Conservation (phyloP, 2,797 vertebrate genomes). For the Micromesistius poutassou region DNA sequence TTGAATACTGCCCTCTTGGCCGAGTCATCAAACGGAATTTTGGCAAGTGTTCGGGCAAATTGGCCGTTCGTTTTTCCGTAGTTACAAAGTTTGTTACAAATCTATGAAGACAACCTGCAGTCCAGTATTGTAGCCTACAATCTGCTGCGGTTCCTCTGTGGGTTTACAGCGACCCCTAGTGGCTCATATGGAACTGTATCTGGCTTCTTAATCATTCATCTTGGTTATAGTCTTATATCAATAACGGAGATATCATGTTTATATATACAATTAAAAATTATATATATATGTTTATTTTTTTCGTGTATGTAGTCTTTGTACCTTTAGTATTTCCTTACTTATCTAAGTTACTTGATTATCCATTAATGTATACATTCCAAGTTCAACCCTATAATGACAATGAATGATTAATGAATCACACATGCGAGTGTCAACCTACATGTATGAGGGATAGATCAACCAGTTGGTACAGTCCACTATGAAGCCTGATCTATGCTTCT, state of each 20-base stretch:
- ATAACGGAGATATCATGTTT: not conserved
- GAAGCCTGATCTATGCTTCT: not conserved
- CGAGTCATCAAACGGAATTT: not conserved
- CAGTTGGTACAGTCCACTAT: not conserved
- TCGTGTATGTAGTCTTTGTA: not conserved
- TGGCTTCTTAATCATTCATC: not conserved
- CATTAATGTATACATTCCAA: not conserved
- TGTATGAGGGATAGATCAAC: not conserved
- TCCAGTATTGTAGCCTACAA: not conserved
- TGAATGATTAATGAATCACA: too few relatives aligned
- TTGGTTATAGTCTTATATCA: not conserved
- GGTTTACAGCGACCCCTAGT: constrained; percentile 59
- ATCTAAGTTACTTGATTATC: not conserved
- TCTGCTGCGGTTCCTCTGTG: constrained; percentile 11
- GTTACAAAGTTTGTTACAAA: not conserved
- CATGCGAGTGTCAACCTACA: not conserved
- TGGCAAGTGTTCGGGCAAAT: not conserved
- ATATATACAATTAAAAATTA: not conserved
- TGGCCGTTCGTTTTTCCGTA: too few relatives aligned
- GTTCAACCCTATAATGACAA: not conserved
- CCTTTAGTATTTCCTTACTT: not conserved
- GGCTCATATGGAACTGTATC: constrained; percentile 44
- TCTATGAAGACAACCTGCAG: not conserved
- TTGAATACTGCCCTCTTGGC: not conserved
- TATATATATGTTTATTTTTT: not conserved